phyloP scores from a whole-genome alignment of 2,113 vertebrate species.

The Etheostoma cragini region DNA sequence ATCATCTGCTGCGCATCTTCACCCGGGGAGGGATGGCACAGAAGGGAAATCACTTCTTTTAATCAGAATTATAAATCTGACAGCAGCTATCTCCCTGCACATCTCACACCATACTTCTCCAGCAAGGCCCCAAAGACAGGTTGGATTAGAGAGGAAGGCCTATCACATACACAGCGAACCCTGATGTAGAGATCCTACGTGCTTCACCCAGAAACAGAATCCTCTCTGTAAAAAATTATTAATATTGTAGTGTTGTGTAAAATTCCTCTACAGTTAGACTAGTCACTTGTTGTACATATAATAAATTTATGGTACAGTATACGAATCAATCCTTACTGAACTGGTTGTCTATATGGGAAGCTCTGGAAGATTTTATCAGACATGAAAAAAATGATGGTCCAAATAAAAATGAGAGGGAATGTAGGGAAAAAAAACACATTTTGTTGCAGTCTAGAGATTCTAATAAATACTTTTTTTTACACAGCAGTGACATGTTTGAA shows the following conservation, averaged over 20 bases:
- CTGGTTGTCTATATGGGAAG: neutral
- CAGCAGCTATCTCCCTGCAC: constrained; percentile 35
- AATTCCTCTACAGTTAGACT: neutral
- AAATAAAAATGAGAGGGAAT: neutral
- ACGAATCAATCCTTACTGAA: neutral
- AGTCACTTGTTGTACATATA: neutral
- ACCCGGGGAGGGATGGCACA: constrained; percentile 4
- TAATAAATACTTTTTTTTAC: too few species aligned
- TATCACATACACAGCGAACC: constrained; percentile 28
- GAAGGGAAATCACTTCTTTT: constrained; percentile 62
- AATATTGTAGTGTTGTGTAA: too few species aligned
- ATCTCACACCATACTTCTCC: constrained; percentile 44
- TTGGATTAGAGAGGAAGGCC: constrained; percentile 37
- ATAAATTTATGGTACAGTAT: neutral
- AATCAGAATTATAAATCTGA: constrained; percentile 66
- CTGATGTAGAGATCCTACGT: neutral
- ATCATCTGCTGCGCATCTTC: constrained; percentile 40
- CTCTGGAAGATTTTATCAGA: neutral
- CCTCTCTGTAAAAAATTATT: neutral
- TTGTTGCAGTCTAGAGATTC: too few species aligned
- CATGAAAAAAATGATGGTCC: neutral
- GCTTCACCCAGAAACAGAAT: constrained; percentile 1
- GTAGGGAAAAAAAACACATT: too few species aligned
- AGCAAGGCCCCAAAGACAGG: constrained; percentile 19
- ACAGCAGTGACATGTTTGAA: too few species aligned